Evolutionary conservation across 1,140 invertebrate genomes (phyloP), one percentile per base, ranked within the genome.

Genomic region (Andricus grossulariae): DNA sequence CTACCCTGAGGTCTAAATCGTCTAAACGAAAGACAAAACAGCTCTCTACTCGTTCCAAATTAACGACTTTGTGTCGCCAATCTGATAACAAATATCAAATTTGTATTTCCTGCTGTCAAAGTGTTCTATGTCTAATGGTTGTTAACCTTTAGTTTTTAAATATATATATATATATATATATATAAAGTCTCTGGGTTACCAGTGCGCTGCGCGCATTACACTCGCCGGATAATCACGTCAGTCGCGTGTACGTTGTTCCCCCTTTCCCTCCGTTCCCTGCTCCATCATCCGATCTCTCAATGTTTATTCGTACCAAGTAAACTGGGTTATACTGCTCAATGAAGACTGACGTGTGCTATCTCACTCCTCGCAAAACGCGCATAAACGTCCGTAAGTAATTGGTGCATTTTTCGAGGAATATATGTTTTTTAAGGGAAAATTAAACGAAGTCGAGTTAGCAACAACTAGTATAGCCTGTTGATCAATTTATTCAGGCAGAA

Each of bases 151-250:
- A n/a, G n/a, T n/a, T n/a, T n/a, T n/a, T n/a, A n/a, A n/a, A n/a
- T n/a, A n/a, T n/a, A n/a, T n/a, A n/a, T n/a, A n/a, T n/a, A n/a
- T n/a, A n/a, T 54, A 8, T 57, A 12, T 21, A 13, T 6, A 11
- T 32, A 60, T 66, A 66, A 66, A 39, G 57, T 21, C 57, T 66
- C 57, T 66, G 15, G 57, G 57, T 39, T 66, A 66, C n/a, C 55
- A 57, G 55, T 57, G 55, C 12, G 19, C 55, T 32, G 25, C 25
- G 25, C 19, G 55, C 55, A 60, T 60, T 60, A 60, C 13, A 25
- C 57, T 66, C n/a, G 25, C 21, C 39, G 57, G 57, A 66, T 66
- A 66, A 66, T 66, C 57, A 39, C n/a, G 57, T 66, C 57, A 66
- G 57, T 66, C 57, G 57, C 25, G 57, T 66, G 57, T 39, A 39